These are phyloP conservation scores for Kryptolebias marmoratus DNA, from an alignment of 2,113 vertebrate genomes.

Conservation along the genomic window DNA sequence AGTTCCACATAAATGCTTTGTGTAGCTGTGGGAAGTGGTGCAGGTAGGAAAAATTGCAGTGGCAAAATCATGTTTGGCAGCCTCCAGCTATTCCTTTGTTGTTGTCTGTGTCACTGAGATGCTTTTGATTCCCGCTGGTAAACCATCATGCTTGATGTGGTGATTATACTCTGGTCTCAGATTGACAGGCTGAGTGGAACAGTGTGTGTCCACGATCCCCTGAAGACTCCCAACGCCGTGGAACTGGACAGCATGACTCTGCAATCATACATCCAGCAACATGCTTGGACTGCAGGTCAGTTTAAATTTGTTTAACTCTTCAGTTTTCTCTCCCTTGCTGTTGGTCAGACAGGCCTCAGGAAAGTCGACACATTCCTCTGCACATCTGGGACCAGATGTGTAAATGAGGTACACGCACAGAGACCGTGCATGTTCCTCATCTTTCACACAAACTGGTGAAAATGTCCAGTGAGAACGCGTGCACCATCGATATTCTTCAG, in stretches of 20 bases:
- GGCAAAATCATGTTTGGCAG: constrained; percentile 10
- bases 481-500: background rate
- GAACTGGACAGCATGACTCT: constrained; percentile 79
- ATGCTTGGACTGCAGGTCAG: constrained; percentile 77
- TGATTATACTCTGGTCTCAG: constrained; percentile 53
- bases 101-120: constrained; percentile 21
- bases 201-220: constrained; percentile 71
- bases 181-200: constrained; percentile 68
- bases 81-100: constrained; percentile 14
- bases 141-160: constrained; percentile 21
- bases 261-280: constrained; percentile 66
- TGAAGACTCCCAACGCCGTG: constrained; percentile 60
- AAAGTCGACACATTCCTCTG: background rate
- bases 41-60: background rate
- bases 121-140: constrained; percentile 26
- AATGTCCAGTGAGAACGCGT: background rate
- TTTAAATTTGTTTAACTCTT: background rate
- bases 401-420: background rate
- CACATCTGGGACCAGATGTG: background rate
- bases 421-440: background rate
- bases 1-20: constrained; percentile 12
- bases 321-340: background rate
- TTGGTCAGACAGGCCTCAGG: background rate
- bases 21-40: constrained; percentile 10
- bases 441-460: background rate